Evolutionary conservation across 1,140 invertebrate genomes (phyloP).

Genomic region (Calosoma granatense): DNA sequence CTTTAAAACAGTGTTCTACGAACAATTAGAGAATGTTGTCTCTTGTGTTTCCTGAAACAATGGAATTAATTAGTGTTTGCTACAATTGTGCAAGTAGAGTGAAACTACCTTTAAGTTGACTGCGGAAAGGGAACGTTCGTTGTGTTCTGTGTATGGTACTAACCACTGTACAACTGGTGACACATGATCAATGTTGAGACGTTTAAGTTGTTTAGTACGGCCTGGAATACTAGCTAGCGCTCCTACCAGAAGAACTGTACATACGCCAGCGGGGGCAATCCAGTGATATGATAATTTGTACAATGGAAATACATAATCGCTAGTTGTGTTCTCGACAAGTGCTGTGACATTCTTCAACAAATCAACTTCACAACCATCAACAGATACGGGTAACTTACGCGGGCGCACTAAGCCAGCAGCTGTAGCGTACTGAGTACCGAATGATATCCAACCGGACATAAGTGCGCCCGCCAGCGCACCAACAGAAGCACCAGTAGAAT

Average conservation of each 20-base stretch:
- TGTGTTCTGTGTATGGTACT: conserved; percentile 21
- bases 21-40: no score
- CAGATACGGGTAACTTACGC: conserved; percentile 34
- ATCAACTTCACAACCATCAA: conserved; percentile 28
- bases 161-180: conserved; percentile 47
- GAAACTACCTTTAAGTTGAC: conserved; percentile 14
- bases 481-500: conserved; percentile 49
- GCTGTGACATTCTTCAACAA: neutral
- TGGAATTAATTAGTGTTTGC: no score
- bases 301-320: conserved; percentile 51
- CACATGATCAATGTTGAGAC: conserved; percentile 47
- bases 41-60: no score
- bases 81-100: no score
- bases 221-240: conserved; percentile 55
- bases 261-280: conserved; percentile 58
- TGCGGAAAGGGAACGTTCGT: conserved; percentile 20
- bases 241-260: conserved; percentile 53
- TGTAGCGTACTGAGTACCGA: conserved; percentile 41
- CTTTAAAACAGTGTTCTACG: no score
- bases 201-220: conserved; percentile 44
- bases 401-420: conserved; percentile 34
- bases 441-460: conserved; percentile 43
- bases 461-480: conserved; percentile 46
- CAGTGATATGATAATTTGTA: conserved; percentile 66
- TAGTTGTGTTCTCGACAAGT: conserved; percentile 6